phyloP scores from a whole-genome alignment of 2,888 invertebrate genomes.

The Scaptodrosophila latifasciaeformis region DNA sequence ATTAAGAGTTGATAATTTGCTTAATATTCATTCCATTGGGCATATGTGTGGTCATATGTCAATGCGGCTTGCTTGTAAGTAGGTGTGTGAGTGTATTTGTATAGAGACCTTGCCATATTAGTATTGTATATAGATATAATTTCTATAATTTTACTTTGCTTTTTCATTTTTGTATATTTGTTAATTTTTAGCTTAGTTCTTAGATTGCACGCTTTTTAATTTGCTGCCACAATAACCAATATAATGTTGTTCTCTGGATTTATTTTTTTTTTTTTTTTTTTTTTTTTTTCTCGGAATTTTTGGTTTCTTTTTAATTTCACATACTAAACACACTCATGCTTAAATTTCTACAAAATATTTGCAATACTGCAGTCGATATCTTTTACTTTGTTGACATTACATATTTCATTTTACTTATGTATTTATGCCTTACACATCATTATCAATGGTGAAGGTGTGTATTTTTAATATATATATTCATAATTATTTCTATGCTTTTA shows the following conservation, averaged over 20 bases:
- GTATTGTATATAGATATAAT: constrained; percentile 28
- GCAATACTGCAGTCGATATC: constrained; percentile 73
- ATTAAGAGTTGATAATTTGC: constrained; percentile 44
- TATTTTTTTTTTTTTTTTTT: constrained; percentile 22
- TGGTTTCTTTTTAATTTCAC: background rate
- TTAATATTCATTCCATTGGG: constrained; percentile 58
- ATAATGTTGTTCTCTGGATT: constrained; percentile 34
- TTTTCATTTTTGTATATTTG: constrained; percentile 41
- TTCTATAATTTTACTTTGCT: constrained; percentile 15
- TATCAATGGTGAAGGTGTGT: constrained; percentile 14
- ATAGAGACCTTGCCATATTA: constrained; percentile 27
- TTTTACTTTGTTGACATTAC: constrained; percentile 54
- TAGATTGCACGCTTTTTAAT: constrained; percentile 30
- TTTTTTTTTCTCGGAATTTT: constrained; percentile 13
- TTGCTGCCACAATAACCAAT: background rate
- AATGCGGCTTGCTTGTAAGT: constrained; percentile 37
- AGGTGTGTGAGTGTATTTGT: constrained; percentile 12
- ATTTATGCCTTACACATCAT: constrained; percentile 38
- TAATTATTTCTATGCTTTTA: constrained; percentile 18
- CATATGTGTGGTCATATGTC: constrained; percentile 40
- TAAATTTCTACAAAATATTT: constrained; percentile 74
- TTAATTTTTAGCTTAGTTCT: constrained; percentile 53
- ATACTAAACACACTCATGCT: constrained; percentile 59
- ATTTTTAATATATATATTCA: constrained; percentile 11
- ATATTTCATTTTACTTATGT: constrained; percentile 37